These are phyloP conservation scores for Burhinus oedicnemus DNA, from an alignment of 2,113 vertebrate species.

Conservation along the genomic window DNA sequence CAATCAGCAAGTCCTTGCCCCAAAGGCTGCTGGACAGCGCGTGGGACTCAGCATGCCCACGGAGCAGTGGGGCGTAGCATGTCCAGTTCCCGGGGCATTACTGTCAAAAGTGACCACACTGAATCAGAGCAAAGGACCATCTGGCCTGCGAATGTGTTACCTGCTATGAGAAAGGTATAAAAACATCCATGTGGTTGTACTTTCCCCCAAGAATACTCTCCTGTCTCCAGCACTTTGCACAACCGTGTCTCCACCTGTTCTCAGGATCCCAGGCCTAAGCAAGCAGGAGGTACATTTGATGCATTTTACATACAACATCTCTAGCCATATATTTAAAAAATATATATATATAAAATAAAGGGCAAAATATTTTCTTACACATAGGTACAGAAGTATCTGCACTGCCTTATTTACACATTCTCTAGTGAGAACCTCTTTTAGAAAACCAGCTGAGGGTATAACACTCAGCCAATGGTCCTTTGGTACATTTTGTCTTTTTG, in stretches of 20 bases:
- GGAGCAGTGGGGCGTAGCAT: accelerated
- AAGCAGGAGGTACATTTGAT: neutral
- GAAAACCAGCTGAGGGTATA: neutral
- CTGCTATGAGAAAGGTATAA: neutral
- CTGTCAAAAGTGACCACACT: neutral
- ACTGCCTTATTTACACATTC: neutral
- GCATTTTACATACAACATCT: neutral
- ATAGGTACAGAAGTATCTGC: neutral
- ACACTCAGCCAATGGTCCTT: neutral
- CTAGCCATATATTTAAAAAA: neutral
- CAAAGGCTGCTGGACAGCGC: accelerated
- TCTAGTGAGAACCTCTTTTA: neutral
- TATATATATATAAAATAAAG: neutral
- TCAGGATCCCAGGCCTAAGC: neutral
- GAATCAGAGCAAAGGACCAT: neutral
- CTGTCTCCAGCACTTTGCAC: neutral
- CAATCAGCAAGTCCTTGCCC: neutral
- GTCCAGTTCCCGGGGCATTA: neutral
- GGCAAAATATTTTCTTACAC: neutral
- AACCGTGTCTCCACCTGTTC: neutral
- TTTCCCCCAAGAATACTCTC: neutral
- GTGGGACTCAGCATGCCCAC: accelerated
- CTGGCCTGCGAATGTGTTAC: neutral
- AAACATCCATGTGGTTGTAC: neutral
- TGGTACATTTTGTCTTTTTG: neutral